Base-by-base conservation (phyloP, 2,888 invertebrate genomes). In the Hemistola chrysoprasaria region DNA sequence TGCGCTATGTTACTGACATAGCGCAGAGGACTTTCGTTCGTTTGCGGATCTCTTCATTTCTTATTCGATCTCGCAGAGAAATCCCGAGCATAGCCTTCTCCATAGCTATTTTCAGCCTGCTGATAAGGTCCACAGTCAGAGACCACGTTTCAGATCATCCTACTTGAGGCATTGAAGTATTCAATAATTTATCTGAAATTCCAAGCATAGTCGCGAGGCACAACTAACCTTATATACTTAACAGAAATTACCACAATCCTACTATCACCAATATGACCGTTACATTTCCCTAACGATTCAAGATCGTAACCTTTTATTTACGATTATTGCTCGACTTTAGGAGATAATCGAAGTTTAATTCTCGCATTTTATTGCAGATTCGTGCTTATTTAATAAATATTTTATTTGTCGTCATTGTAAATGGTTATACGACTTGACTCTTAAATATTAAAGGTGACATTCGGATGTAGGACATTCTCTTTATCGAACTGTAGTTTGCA, bases 311-410 rank as follows among this genome's bases (percentile, higher is more conserved):
- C 55, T 50, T 40, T 65, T 72, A 79, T 82, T 82, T 83, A 83
- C 73, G 77, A 66, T 75, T 71, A 75, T 71, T 61, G 60, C 60
- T 36, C 62, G 59, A 71, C 66, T 71, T 71, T 65, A 63, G 66
- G 70, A 72, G 64, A 74, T 75, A 75, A 72, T 71, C 67, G 65
- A 62, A 64, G 70, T 65, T 74, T 74, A 72, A 77, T 77, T 71
- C 71, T 65, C 59, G 65, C 65, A 60, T 78, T 78, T 79, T 75
- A 81, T 71, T 71, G 63, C 63, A 69, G 63, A 62, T 75, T 67
- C 69, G 69, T 69, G 76, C 68, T 75, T 72, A 70, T 72, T 71
- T 69, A 72, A 73, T 73, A 73, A 69, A 46, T 46, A 46, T 51
- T 46, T 46, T 48, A 43, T 46, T 48, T 40, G 43, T 48, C 45